These are phyloP conservation scores for Pimpla rufipes DNA, from an alignment of 2,888 invertebrate genomes.

Conservation along the genomic window DNA sequence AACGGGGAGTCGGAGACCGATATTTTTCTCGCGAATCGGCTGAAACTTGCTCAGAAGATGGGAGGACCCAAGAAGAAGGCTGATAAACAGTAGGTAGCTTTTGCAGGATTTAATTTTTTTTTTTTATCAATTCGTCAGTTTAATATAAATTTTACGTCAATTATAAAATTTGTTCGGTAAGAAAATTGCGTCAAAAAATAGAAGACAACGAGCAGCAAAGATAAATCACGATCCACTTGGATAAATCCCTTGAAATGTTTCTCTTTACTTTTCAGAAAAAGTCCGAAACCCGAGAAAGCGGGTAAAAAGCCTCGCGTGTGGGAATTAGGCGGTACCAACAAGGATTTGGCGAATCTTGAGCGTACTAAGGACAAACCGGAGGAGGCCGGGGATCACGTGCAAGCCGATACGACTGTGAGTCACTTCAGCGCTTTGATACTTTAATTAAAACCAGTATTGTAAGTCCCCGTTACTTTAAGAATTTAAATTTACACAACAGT, in stretches of 20 bases:
- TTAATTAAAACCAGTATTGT: too few species aligned
- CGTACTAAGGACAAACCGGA: constrained; percentile 92
- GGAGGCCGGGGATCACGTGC: constrained; percentile 87
- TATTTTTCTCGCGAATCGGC: constrained; percentile 91
- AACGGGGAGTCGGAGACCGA: constrained; percentile 86
- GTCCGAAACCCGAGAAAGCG: constrained; percentile 88
- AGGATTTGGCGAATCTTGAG: constrained; percentile 93
- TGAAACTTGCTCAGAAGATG: constrained; percentile 92
- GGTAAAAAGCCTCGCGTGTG: constrained; percentile 96
- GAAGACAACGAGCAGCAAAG: too few species aligned
- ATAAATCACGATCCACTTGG: background rate
- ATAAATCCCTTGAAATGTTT: background rate
- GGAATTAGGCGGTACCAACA: constrained; percentile 93
- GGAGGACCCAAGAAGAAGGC: constrained; percentile 89
- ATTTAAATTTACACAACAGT: too few species aligned
- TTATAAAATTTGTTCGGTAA: background rate
- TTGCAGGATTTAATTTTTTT: constrained; percentile 1
- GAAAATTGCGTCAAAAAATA: background rate
- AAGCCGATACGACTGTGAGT: constrained; percentile 89
- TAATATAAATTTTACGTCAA: background rate
- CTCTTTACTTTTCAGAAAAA: constrained; percentile 84
- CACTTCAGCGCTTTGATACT: too few species aligned
- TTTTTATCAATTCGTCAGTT: background rate
- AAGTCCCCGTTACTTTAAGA: too few species aligned
- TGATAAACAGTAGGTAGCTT: constrained; percentile 86